Percentiles rank a stretch among this genome's conserved stretches.
Conservation (phyloP, 2,797 vertebrate genomes). For the Darevskia mixta region DNA sequence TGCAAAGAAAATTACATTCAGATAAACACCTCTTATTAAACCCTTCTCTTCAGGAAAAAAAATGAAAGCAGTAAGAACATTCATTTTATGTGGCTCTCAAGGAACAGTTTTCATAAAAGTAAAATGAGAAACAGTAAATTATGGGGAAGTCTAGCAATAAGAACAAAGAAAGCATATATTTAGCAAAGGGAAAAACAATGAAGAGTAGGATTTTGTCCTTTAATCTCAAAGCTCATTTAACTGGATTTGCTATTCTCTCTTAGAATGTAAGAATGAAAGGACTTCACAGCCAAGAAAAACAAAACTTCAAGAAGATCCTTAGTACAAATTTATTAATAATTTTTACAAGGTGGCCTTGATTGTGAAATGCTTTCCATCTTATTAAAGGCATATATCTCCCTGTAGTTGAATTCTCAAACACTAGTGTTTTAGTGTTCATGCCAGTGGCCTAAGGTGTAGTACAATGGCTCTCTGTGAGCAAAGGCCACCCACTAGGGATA, state of each 20-base stretch:
- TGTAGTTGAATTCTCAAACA: background rate
- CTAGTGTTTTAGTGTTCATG: background rate
- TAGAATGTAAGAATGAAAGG: background rate
- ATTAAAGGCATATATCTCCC: background rate
- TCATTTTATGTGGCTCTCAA: slow-evolving; percentile 60
- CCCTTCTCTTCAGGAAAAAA: slow-evolving; percentile 41
- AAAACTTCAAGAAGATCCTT: background rate
- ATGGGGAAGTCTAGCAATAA: slow-evolving; percentile 59
- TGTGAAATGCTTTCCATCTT: background rate
- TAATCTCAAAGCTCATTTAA: slow-evolving; percentile 46
- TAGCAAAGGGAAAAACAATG: slow-evolving; percentile 31
- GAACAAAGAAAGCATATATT: slow-evolving; percentile 51
- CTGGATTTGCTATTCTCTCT: slow-evolving; percentile 35
- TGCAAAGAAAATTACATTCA: slow-evolving; percentile 54
- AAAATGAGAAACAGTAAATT: slow-evolving; percentile 63
- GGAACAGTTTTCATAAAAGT: slow-evolving; percentile 55
- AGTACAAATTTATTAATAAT: background rate
- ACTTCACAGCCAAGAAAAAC: background rate
- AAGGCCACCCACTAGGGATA: too few relatives aligned
- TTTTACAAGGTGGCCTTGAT: background rate
- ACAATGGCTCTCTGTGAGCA: background rate
- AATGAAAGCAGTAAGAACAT: slow-evolving; percentile 50
- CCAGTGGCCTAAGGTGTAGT: background rate
- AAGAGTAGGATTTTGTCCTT: slow-evolving; percentile 33
- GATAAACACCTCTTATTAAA: slow-evolving; percentile 57